These are phyloP conservation scores for Magallana gigas DNA, from an alignment of 1,140 invertebrate genomes.

Conservation along the genomic window DNA sequence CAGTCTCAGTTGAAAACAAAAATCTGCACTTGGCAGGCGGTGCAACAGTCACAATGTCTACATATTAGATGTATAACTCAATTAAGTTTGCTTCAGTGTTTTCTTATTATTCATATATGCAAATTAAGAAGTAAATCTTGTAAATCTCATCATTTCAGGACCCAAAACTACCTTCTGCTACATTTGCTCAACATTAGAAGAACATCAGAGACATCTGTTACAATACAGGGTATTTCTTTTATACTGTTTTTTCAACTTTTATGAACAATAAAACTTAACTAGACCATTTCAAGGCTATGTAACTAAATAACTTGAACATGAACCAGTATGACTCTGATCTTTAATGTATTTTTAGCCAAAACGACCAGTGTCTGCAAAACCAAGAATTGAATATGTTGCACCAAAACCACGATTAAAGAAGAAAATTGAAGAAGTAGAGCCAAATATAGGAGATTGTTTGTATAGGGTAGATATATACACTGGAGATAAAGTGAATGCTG, in stretches of 20 bases:
- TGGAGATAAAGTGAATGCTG: slow-evolving; percentile 60
- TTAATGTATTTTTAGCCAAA: slow-evolving; percentile 45
- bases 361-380: slow-evolving; percentile 56
- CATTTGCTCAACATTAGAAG: slow-evolving; percentile 73
- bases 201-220: slow-evolving; percentile 69
- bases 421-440: slow-evolving; percentile 61
- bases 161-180: slow-evolving; percentile 69
- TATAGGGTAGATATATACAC: slow-evolving; percentile 73
- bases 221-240: slow-evolving; percentile 53
- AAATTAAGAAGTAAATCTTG: too few relatives aligned
- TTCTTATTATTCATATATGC: too few relatives aligned
- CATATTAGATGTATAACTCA: too few relatives aligned
- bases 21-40: too few relatives aligned
- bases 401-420: slow-evolving; percentile 66
- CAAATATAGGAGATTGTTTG: slow-evolving; percentile 57
- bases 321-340: too few relatives aligned
- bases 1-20: too few relatives aligned
- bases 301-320: not conserved
- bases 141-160: slow-evolving; percentile 40
- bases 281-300: too few relatives aligned
- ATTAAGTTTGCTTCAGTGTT: too few relatives aligned
- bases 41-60: too few relatives aligned
- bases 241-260: too few relatives aligned
- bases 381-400: slow-evolving; percentile 70
- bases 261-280: too few relatives aligned